Conservation (phyloP, 1,140 invertebrate genomes). For the Camponotus floridanus region DNA sequence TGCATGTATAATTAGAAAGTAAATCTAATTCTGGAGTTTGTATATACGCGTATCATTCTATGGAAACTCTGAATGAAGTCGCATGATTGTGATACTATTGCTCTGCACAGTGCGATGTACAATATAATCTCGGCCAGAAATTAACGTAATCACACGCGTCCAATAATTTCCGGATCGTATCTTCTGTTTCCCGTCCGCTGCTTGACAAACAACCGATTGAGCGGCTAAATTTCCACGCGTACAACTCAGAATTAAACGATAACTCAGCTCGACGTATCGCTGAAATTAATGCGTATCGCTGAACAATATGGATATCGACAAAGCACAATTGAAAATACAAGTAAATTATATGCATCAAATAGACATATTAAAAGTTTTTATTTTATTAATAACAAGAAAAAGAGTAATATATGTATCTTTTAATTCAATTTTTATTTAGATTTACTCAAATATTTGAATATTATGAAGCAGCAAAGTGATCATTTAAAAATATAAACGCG, state of each 20-base stretch:
- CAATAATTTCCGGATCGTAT: slow-evolving; percentile 62
- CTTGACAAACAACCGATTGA: slow-evolving; percentile 55
- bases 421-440: background rate
- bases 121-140: slow-evolving; percentile 56
- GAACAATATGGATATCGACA: slow-evolving; percentile 19
- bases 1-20: slow-evolving; percentile 47
- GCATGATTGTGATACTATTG: slow-evolving; percentile 19
- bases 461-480: background rate
- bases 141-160: slow-evolving; percentile 55
- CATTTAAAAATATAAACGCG: background rate
- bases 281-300: slow-evolving; percentile 29
- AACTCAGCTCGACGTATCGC: slow-evolving; percentile 45
- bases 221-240: slow-evolving; percentile 52
- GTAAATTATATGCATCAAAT: background rate
- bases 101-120: slow-evolving; percentile 12
- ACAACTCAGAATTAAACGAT: slow-evolving; percentile 51
- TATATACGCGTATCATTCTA: background rate
- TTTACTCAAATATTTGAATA: background rate
- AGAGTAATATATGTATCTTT: background rate
- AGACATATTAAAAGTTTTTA: background rate
- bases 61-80: slow-evolving; percentile 24
- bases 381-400: slow-evolving; percentile 12
- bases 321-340: background rate
- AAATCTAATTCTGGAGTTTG: slow-evolving; percentile 48
- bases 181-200: slow-evolving; percentile 46